A percentile compares a stretch with the other conserved stretches of the same genome.
phyloP scores from a whole-genome alignment of 2,888 invertebrate genomes.

The Coleophora flavipennella region DNA sequence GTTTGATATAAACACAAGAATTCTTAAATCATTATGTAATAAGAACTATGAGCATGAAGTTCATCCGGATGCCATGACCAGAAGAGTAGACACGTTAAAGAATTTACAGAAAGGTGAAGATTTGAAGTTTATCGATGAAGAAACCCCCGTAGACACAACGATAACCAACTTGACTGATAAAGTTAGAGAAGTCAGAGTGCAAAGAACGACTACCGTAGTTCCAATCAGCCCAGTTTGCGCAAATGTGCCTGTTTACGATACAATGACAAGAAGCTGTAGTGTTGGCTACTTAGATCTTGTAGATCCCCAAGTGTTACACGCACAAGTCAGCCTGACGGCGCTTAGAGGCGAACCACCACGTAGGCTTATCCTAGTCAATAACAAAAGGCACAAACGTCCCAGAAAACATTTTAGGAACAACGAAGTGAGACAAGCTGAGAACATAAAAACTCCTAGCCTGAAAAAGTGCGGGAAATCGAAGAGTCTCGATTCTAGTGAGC shows the following conservation, averaged over 20 bases:
- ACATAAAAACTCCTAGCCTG: slow-evolving; percentile 60
- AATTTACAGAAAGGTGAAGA: slow-evolving; percentile 70
- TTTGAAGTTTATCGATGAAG: slow-evolving; percentile 81
- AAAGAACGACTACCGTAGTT: slow-evolving; percentile 74
- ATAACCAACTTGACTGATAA: slow-evolving; percentile 36
- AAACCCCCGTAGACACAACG: slow-evolving; percentile 50
- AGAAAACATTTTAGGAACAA: slow-evolving; percentile 47
- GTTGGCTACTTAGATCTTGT: slow-evolving; percentile 90
- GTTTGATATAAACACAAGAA: slow-evolving; percentile 56
- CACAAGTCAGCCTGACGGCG: slow-evolving; percentile 80
- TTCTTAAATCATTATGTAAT: slow-evolving; percentile 56
- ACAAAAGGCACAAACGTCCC: slow-evolving; percentile 66
- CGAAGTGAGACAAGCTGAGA: slow-evolving; percentile 33
- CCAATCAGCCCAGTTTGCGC: slow-evolving; percentile 76
- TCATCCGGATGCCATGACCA: slow-evolving; percentile 46
- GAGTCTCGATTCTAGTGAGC: slow-evolving; percentile 88
- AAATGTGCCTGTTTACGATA: slow-evolving; percentile 64
- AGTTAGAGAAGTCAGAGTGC: slow-evolving; percentile 34
- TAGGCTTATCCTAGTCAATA: slow-evolving; percentile 82
- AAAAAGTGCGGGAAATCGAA: slow-evolving; percentile 85
- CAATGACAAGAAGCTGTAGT: slow-evolving; percentile 88
- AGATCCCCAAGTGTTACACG: slow-evolving; percentile 81
- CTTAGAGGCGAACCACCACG: slow-evolving; percentile 83
- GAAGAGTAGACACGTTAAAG: slow-evolving; percentile 37
- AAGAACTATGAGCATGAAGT: slow-evolving; percentile 55